Base-by-base conservation (phyloP, 2,797 vertebrate species). In the Lophotriccus pileatus region DNA sequence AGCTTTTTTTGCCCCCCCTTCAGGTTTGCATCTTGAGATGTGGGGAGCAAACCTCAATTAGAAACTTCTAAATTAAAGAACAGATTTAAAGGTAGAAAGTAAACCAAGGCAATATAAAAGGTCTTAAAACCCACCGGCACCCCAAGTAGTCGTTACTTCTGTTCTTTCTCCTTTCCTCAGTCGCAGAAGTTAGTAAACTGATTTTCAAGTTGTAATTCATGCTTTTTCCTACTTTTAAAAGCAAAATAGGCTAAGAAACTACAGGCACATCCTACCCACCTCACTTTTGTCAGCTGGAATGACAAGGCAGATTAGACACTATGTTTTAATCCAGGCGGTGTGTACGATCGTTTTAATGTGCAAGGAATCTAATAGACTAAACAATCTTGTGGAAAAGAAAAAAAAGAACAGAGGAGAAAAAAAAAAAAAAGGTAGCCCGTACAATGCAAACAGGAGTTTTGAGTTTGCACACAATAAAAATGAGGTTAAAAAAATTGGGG, bases 181-280 rank as follows among this genome's bases (percentile, higher is more conserved):
- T 30, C 30, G 66, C 43, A 69, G 64, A 89, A 95, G 95, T 95
- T 90, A 70, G 44, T 36, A 59, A 91, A 67, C 63, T 76, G 77
- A 58, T 74, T 84, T 90, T 93, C 86, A 90, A 83, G 91, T 96
- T 93, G 64, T 18, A 72, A 72, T 77, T 49, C 1, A 2, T 34
- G 78, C 73, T 70, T 87, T 60, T 34, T 73, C 28, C 34, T 75
- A 37, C 70, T 85, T 96, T 34, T 27, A 28, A 76, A 85, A 67
- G 28, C 28, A 67, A 93, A 95, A 47, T 11, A 47, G 44, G 58
- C 21, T 39, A 13, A 72, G 60, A 66, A 94, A 79, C n/a, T 34
- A 47, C 3, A 8, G 22, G 14, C 56, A 23, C 37, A n/a, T 92
- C 69, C 47, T 39, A 32, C 73, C 76, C 37, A 21, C 19, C 34